These are phyloP conservation scores for Deladenus siricidicola DNA, from an alignment of 2,888 invertebrate species.

Conservation along the genomic window DNA sequence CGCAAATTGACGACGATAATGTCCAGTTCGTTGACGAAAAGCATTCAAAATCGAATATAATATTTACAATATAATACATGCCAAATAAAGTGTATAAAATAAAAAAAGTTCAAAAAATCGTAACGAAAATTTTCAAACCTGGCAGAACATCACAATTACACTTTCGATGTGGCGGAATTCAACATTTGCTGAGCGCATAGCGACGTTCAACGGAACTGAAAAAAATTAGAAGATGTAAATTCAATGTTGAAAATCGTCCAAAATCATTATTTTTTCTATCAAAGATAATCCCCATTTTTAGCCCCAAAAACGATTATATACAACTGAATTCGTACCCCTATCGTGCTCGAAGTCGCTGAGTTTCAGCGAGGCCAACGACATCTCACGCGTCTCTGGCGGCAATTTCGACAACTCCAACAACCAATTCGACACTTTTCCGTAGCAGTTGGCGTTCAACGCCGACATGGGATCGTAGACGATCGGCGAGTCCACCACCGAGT, in stretches of 20 bases:
- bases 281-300: too few species aligned
- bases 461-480: conserved; percentile 10
- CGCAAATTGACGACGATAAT: too few species aligned
- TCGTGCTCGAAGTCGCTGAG: neutral
- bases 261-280: too few species aligned
- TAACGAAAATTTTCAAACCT: conserved; percentile 1
- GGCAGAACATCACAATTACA: conserved; percentile 7
- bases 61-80: too few species aligned
- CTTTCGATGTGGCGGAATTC: conserved; percentile 4
- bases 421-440: neutral
- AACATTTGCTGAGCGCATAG: neutral
- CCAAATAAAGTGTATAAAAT: too few species aligned
- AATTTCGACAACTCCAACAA: conserved; percentile 4
- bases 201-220: conserved; percentile 10
- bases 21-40: too few species aligned
- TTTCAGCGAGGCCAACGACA: neutral
- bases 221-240: neutral
- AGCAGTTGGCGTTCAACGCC: conserved; percentile 9
- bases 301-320: too few species aligned
- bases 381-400: conserved; percentile 3
- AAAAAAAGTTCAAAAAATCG: neutral
- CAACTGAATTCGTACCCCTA: too few species aligned
- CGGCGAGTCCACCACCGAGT: neutral
- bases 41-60: too few species aligned
- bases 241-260: too few species aligned